A percentile compares a stretch with the other conserved stretches of the same genome.
Conservation (phyloP, 2,113 vertebrate genomes). For the Oriolus oriolus region DNA sequence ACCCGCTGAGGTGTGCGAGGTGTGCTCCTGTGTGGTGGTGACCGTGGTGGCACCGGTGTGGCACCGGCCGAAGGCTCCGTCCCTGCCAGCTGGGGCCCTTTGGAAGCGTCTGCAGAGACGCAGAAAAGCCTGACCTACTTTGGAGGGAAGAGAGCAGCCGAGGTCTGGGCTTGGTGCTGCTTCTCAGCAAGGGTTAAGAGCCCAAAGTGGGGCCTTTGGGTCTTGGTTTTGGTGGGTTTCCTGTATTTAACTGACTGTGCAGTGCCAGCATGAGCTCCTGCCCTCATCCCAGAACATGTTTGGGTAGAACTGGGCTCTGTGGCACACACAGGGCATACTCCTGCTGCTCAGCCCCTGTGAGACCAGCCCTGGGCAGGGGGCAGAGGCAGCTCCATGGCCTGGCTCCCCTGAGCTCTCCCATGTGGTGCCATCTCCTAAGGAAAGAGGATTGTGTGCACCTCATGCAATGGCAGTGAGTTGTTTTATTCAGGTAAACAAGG, state of each 20-base stretch:
- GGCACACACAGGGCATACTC: not conserved
- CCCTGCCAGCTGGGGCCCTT: not conserved
- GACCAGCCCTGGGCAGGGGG: not conserved
- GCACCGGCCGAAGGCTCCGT: accelerated
- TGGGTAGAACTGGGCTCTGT: not conserved
- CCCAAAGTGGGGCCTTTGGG: not conserved
- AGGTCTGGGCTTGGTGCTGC: not conserved
- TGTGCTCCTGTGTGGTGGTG: not conserved
- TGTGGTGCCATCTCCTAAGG: not conserved
- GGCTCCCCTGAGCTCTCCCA: not conserved
- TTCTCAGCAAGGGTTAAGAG: not conserved
- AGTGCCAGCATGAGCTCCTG: not conserved
- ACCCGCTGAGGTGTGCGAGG: accelerated
- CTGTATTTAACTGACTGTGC: not conserved
- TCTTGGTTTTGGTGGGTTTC: not conserved
- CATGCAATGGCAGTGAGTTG: not conserved
- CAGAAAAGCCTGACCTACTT: conserved; percentile 47
- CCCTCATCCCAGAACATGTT: not conserved
- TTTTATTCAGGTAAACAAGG: conserved; percentile 18
- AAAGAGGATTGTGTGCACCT: not conserved
- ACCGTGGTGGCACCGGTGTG: not conserved
- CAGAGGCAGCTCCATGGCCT: not conserved
- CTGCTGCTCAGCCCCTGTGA: not conserved
- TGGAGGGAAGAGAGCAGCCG: not conserved
- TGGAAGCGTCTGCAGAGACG: not conserved